Conservation (phyloP, 2,113 vertebrate genomes). For the Oryzias woworae region DNA sequence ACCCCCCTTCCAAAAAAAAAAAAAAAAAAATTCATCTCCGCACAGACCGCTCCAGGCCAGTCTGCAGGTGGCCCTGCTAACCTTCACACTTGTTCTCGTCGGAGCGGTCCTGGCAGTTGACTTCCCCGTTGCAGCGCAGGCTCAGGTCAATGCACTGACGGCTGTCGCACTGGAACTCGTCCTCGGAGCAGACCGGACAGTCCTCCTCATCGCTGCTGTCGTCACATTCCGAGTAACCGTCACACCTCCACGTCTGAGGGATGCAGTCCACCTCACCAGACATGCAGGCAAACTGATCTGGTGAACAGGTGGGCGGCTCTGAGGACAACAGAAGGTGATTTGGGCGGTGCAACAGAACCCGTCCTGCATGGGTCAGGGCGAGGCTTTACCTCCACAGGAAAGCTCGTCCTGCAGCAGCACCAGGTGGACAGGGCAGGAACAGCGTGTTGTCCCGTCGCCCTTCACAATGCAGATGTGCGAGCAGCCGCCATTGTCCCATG, state of each 20-base stretch:
- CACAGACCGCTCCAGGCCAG: too few relatives aligned
- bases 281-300: constrained; percentile 93
- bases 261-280: constrained; percentile 98
- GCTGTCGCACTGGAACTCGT: constrained; percentile 94
- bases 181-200: constrained; percentile 90
- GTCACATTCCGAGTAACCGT: constrained; percentile 91
- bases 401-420: constrained; percentile 94
- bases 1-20: too few relatives aligned
- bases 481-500: constrained; percentile 95
- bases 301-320: constrained; percentile 97
- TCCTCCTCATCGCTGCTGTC: constrained; percentile 94
- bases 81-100: constrained; percentile 95
- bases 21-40: neutral
- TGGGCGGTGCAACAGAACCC: neutral
- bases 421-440: constrained; percentile 93
- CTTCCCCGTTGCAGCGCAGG: constrained; percentile 89
- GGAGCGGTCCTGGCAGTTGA: constrained; percentile 93
- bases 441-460: constrained; percentile 92
- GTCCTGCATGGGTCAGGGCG: too few relatives aligned
- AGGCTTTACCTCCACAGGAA: constrained; percentile 88
- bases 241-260: constrained; percentile 92
- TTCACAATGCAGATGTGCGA: constrained; percentile 97
- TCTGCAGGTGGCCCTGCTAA: constrained; percentile 43
- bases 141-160: constrained; percentile 88
- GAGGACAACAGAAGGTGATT: constrained; percentile 7